Percentiles rank a stretch among this genome's conserved stretches.
Evolutionary conservation across 2,888 invertebrate species (phyloP).

Genomic region (Chrysopilus asiliformis): DNA sequence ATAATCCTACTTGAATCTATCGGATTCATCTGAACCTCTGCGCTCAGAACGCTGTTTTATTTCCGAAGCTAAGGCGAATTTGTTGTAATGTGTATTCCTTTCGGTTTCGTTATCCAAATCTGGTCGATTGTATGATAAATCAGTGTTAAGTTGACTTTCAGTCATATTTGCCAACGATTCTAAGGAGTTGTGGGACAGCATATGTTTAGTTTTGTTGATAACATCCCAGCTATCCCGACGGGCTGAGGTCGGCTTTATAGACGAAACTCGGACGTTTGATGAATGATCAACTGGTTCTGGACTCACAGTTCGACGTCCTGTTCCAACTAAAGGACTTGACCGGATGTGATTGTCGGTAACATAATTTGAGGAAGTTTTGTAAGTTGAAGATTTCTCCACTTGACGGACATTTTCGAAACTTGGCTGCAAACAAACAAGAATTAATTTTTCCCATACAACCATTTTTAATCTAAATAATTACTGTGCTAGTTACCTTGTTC

Average conservation of each 20-base stretch:
- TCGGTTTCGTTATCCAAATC: constrained; percentile 47
- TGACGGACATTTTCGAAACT: constrained; percentile 30
- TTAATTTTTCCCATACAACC: no score
- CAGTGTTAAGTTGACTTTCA: constrained; percentile 43
- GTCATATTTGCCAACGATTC: constrained; percentile 57
- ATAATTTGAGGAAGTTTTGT: constrained; percentile 41
- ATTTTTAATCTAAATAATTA: no score
- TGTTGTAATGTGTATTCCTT: constrained; percentile 47
- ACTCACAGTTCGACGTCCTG: constrained; percentile 42
- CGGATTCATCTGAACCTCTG: constrained; percentile 28
- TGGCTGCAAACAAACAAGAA: neutral
- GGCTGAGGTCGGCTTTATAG: constrained; percentile 41
- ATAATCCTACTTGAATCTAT: constrained; percentile 17
- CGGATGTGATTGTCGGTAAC: constrained; percentile 31
- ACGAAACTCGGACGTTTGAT: constrained; percentile 46
- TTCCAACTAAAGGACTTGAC: constrained; percentile 42
- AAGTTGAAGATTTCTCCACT: constrained; percentile 37
- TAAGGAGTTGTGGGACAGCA: constrained; percentile 54
- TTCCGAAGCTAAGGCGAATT: constrained; percentile 32
- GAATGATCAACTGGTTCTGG: constrained; percentile 42
- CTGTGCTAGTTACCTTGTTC: constrained; percentile 4
- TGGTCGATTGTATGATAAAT: constrained; percentile 35
- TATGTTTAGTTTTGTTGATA: constrained; percentile 64
- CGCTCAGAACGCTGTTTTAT: constrained; percentile 23
- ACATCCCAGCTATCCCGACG: constrained; percentile 72